A percentile compares a stretch with the other conserved stretches of the same genome.
phyloP scores from a whole-genome alignment of 2,797 vertebrate species.

The Rhodeus uyekii region DNA sequence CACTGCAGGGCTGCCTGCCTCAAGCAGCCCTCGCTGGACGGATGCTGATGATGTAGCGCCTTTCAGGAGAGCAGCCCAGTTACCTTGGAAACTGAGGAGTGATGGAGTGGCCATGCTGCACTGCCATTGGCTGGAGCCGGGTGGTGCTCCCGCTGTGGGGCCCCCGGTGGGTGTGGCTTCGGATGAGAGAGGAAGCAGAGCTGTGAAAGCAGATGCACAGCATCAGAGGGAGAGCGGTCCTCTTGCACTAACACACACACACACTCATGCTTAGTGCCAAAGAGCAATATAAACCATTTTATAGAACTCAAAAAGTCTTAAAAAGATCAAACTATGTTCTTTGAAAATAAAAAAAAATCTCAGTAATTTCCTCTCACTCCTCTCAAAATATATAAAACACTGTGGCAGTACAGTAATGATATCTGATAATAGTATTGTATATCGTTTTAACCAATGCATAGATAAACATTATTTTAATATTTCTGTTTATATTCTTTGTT shows the following conservation, averaged over 20 bases:
- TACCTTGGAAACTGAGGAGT: slow-evolving; percentile 92
- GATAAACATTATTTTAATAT: not conserved
- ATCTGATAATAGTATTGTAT: not conserved
- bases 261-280: not conserved
- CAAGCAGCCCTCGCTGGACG: slow-evolving; percentile 76
- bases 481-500: not conserved
- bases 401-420: not conserved
- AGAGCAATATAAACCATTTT: not conserved
- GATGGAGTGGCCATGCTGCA: slow-evolving; percentile 86
- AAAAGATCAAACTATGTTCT: no score
- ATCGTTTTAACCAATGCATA: not conserved
- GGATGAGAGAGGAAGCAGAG: slow-evolving; percentile 34
- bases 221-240: not conserved
- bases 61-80: slow-evolving; percentile 89
- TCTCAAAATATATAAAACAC: not conserved
- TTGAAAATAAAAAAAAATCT: not conserved
- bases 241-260: not conserved
- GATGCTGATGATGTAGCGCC: slow-evolving; percentile 85
- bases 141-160: slow-evolving; percentile 65
- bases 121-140: slow-evolving; percentile 82
- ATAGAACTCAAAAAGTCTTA: not conserved
- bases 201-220: slow-evolving; percentile 18
- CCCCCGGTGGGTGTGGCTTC: slow-evolving; percentile 54
- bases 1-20: slow-evolving; percentile 85
- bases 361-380: no score